A percentile compares a stretch with the other conserved stretches of the same genome.
Evolutionary conservation across 64 coral and sea anemone species (phyloP).

Genomic region (Porites lutea): DNA sequence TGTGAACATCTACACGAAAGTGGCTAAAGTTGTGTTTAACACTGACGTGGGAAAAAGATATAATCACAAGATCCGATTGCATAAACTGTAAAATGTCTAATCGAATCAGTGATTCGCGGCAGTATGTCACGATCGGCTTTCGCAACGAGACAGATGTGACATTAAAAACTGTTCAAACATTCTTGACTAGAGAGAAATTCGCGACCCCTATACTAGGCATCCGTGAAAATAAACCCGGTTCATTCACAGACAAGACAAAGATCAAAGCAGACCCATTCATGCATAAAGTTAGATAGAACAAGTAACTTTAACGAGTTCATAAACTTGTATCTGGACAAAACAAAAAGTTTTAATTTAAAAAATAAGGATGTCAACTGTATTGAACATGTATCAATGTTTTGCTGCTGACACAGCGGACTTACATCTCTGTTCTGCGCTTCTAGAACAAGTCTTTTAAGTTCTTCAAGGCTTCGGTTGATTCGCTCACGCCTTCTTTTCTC

Average conservation of each 20-base stretch:
- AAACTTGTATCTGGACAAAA: neutral
- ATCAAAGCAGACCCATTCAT: neutral
- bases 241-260: too few species aligned
- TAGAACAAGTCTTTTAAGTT: conserved; percentile 80
- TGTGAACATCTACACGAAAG: too few species aligned
- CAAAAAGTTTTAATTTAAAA: neutral
- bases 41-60: neutral
- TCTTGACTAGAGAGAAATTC: neutral
- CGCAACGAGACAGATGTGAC: neutral
- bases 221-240: too few species aligned
- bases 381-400: neutral
- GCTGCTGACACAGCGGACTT: conserved; percentile 22
- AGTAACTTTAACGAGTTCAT: conserved; percentile 25
- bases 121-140: neutral
- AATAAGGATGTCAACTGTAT: neutral
- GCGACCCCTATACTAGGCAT: too few species aligned
- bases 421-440: conserved; percentile 90
- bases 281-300: neutral
- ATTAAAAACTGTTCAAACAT: neutral
- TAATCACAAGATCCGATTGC: neutral
- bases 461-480: conserved; percentile 82
- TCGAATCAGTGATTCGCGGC: neutral
- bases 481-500: conserved; percentile 91
- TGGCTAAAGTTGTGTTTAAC: too few species aligned
- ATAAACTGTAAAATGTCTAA: neutral